Evolutionary conservation across 2,888 invertebrate species (phyloP).

Genomic region (Drosophila siamana): DNA sequence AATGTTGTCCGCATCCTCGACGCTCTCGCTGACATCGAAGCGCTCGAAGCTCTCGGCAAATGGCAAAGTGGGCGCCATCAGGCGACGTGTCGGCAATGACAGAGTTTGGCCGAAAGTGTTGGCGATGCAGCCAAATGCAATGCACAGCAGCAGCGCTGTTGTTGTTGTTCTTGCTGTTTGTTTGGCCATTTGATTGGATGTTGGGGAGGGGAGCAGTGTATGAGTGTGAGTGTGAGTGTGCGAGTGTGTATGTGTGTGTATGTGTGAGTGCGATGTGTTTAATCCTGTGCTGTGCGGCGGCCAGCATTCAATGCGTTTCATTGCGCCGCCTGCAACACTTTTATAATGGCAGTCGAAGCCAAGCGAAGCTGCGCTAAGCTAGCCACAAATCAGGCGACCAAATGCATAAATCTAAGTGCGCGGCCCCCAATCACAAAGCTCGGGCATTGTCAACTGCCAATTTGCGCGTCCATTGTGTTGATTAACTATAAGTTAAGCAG

Average conservation of each 20-base stretch:
- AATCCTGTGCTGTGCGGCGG: slow-evolving; percentile 22
- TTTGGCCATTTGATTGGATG: slow-evolving; percentile 28
- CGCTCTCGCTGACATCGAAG: slow-evolving; percentile 40
- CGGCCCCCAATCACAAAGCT: too few relatives aligned
- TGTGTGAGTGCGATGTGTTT: slow-evolving; percentile 9
- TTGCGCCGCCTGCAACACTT: slow-evolving; percentile 28
- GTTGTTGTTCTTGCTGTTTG: neutral
- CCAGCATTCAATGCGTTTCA: slow-evolving; percentile 39
- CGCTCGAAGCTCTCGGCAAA: slow-evolving; percentile 65
- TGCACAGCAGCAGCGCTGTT: slow-evolving; percentile 29
- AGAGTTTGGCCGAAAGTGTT: slow-evolving; percentile 32
- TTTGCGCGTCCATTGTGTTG: slow-evolving; percentile 39
- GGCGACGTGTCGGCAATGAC: slow-evolving; percentile 30
- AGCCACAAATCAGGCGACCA: slow-evolving; percentile 61
- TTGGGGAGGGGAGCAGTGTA: slow-evolving; percentile 7
- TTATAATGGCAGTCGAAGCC: slow-evolving; percentile 47
- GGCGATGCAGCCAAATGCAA: slow-evolving; percentile 31
- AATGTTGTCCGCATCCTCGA: neutral
- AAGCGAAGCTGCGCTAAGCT: neutral
- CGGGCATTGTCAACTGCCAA: slow-evolving; percentile 33
- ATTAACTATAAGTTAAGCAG: slow-evolving; percentile 19
- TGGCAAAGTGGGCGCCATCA: slow-evolving; percentile 48
- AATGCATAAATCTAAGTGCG: slow-evolving; percentile 59
- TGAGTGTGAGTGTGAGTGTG: neutral
- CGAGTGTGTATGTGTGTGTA: neutral